These are phyloP conservation scores for Scaptomyza montana DNA, from an alignment of 1,140 invertebrate species.

Conservation along the genomic window DNA sequence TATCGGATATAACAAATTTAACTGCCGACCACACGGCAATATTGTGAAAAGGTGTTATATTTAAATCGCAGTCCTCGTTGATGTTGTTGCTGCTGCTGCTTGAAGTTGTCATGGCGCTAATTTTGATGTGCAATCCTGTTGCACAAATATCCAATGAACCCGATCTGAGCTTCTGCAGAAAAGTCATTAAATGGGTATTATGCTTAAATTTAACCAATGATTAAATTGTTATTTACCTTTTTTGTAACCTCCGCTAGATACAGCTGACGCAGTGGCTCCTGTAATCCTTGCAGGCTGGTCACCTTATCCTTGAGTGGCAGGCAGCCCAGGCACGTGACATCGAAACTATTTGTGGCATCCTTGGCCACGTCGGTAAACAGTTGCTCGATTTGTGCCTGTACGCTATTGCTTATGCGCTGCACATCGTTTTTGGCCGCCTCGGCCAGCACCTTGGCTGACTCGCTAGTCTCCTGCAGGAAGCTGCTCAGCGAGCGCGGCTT, in stretches of 20 bases:
- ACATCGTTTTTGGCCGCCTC: conserved; percentile 78
- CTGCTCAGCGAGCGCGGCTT: conserved; percentile 71
- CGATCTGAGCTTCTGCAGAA: conserved; percentile 56
- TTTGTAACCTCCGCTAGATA: conserved; percentile 85
- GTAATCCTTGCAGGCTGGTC: conserved; percentile 91
- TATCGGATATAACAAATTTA: conserved; percentile 88
- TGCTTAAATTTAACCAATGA: too few relatives aligned
- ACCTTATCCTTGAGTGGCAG: conserved; percentile 91
- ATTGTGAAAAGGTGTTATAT: conserved; percentile 92
- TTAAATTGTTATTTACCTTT: conserved; percentile 43
- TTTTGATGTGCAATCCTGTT: conserved; percentile 86
- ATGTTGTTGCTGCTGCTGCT: conserved; percentile 16
- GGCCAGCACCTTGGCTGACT: conserved; percentile 71
- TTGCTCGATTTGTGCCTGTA: conserved; percentile 92
- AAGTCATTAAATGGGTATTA: not conserved
- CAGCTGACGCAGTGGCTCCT: conserved; percentile 91
- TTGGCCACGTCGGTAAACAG: conserved; percentile 93
- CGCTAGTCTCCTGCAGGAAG: conserved; percentile 69
- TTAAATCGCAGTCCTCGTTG: conserved; percentile 61
- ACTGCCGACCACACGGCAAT: conserved; percentile 96
- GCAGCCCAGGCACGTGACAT: conserved; percentile 93
- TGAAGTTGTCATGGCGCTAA: conserved; percentile 32
- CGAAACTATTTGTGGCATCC: conserved; percentile 86
- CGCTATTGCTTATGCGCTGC: conserved; percentile 87
- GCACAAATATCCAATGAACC: conserved; percentile 89